These are phyloP conservation scores for Solenodon paradoxus DNA, from an alignment of 2,113 vertebrate genomes.

Conservation along the genomic window DNA sequence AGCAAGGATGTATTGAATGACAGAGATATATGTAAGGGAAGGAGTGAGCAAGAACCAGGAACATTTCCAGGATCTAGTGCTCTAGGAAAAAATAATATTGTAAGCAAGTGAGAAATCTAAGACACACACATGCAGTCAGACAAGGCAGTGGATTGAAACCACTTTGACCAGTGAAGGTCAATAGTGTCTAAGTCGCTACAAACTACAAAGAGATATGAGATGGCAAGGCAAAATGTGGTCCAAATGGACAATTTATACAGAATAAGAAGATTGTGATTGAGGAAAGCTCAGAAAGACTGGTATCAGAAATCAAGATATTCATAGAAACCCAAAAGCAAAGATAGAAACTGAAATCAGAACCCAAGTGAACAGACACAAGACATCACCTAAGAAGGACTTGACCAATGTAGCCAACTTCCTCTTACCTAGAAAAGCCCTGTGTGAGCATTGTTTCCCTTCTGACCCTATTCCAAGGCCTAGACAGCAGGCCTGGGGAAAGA, in stretches of 20 bases:
- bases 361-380: not conserved
- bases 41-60: not conserved
- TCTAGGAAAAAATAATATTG: conserved; percentile 13
- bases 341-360: not conserved
- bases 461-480: not conserved
- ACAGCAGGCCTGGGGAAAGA: not conserved
- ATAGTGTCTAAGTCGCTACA: not conserved
- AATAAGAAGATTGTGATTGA: not conserved
- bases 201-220: not conserved
- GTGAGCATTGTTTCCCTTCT: not conserved
- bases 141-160: not conserved
- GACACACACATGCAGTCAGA: not conserved
- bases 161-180: not conserved
- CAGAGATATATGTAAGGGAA: not conserved
- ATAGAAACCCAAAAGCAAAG: not conserved
- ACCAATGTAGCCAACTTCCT: not conserved
- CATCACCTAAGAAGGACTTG: not conserved
- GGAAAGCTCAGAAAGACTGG: not conserved
- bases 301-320: not conserved
- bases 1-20: not conserved
- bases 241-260: not conserved
- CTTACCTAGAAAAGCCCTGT: too few relatives aligned
- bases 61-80: not conserved
- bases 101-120: not conserved
- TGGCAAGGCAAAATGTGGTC: not conserved